phyloP scores from a whole-genome alignment of 2,113 vertebrate genomes.

The Melanocharis versteri region DNA sequence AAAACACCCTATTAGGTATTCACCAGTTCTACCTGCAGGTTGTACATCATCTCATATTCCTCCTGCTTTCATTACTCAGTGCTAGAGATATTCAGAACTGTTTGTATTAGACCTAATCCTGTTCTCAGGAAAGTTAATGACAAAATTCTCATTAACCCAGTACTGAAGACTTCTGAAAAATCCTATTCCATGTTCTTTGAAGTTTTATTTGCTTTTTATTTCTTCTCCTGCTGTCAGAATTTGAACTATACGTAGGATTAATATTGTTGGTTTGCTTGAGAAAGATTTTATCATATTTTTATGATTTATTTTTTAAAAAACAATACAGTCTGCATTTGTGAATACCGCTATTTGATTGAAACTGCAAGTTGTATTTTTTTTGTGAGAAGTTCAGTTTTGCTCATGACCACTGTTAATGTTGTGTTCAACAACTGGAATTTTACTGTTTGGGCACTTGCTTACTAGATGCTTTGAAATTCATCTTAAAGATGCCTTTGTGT shows the following conservation, averaged over 20 bases:
- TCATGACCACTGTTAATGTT: background rate
- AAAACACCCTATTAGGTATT: conserved; percentile 6
- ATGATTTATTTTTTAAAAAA: background rate
- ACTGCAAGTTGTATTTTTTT: background rate
- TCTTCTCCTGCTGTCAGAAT: background rate
- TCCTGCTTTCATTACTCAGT: conserved; percentile 7
- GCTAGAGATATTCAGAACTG: background rate
- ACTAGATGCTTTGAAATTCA: background rate
- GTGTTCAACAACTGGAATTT: background rate
- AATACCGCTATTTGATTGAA: background rate
- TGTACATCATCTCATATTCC: background rate
- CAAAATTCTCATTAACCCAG: conserved; percentile 36
- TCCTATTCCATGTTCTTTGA: background rate
- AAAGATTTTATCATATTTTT: background rate
- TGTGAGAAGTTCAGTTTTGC: background rate
- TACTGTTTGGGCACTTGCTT: background rate
- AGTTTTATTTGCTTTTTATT: background rate
- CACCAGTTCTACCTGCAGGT: background rate
- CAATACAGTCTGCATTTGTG: background rate
- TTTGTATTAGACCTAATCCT: conserved; percentile 28
- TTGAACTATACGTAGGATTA: background rate
- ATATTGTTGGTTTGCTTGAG: background rate
- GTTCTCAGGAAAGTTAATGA: conserved; percentile 14
- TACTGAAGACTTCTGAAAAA: background rate
- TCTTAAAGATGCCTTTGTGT: background rate